Evolutionary conservation across 2,113 vertebrate genomes (phyloP).

Genomic region (Lates calcarifer): DNA sequence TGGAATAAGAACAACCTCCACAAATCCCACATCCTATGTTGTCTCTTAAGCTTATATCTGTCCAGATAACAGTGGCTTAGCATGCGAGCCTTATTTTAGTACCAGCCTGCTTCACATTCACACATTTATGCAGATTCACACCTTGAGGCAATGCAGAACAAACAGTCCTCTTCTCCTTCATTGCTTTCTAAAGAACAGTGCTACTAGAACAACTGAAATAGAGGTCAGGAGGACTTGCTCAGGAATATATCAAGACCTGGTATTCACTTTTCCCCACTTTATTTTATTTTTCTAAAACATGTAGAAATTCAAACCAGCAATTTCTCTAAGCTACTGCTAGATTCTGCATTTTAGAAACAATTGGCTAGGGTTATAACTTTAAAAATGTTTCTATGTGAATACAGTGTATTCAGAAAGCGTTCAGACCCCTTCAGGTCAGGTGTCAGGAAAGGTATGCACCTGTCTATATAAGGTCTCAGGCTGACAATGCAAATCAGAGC

Average conservation of each 20-base stretch:
- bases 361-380: background rate
- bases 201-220: background rate
- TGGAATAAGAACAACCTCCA: background rate
- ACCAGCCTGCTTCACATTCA: conserved; percentile 53
- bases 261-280: background rate
- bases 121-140: conserved; percentile 64
- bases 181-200: conserved; percentile 16
- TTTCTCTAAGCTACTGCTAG: background rate
- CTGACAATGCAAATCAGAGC: too few species aligned
- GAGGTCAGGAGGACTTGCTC: background rate
- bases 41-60: conserved; percentile 13
- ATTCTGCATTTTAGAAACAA: conserved; percentile 3
- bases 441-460: too few species aligned
- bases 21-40: background rate
- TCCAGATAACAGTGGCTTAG: conserved; percentile 19
- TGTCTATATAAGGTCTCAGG: too few species aligned
- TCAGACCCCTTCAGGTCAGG: too few species aligned
- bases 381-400: too few species aligned
- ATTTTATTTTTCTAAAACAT: background rate
- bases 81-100: conserved; percentile 37
- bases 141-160: conserved; percentile 58
- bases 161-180: conserved; percentile 46
- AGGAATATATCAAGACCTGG: conserved; percentile 1
- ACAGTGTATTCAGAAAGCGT: too few species aligned
- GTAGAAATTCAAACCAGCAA: background rate